A percentile compares a stretch with the other conserved stretches of the same genome.
These are phyloP conservation scores for Ambastaia sidthimunki DNA, from an alignment of 2,797 vertebrate species.

Conservation along the genomic window DNA sequence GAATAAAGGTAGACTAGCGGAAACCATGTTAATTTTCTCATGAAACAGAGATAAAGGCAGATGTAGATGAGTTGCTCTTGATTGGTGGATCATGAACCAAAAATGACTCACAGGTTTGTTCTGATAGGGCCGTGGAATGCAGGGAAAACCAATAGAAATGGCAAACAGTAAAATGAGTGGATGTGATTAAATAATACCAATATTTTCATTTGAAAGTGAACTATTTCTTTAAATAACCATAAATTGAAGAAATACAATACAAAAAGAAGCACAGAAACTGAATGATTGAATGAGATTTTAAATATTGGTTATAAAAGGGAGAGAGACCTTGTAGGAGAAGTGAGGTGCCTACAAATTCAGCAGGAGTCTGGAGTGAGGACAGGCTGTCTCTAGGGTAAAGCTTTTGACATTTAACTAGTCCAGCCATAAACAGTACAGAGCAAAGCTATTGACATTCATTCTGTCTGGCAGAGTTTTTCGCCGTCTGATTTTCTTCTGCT, in stretches of 20 bases:
- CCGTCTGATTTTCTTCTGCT: constrained; percentile 41
- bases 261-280: not conserved
- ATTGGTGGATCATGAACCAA: too few species aligned
- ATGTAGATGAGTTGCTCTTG: not conserved
- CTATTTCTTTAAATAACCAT: not conserved
- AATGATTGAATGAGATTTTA: constrained; percentile 8
- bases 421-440: constrained; percentile 67
- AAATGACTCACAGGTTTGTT: too few species aligned
- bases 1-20: not conserved
- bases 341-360: constrained; percentile 60
- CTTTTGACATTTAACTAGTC: constrained; percentile 76
- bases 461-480: constrained; percentile 62
- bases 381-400: constrained; percentile 54
- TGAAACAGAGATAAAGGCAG: too few species aligned
- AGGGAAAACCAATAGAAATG: too few species aligned
- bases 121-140: too few species aligned
- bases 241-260: not conserved
- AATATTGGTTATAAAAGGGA: constrained; percentile 19
- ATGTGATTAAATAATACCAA: too few species aligned
- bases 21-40: too few species aligned
- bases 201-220: not conserved
- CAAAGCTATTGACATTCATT: constrained; percentile 75
- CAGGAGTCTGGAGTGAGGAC: constrained; percentile 32
- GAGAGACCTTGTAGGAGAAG: constrained; percentile 43
- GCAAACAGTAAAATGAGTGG: too few species aligned